Evolutionary conservation across 2,888 invertebrate species (phyloP), one percentile per base, ranked within the genome.

Genomic region (Tupiocoris notatus): DNA sequence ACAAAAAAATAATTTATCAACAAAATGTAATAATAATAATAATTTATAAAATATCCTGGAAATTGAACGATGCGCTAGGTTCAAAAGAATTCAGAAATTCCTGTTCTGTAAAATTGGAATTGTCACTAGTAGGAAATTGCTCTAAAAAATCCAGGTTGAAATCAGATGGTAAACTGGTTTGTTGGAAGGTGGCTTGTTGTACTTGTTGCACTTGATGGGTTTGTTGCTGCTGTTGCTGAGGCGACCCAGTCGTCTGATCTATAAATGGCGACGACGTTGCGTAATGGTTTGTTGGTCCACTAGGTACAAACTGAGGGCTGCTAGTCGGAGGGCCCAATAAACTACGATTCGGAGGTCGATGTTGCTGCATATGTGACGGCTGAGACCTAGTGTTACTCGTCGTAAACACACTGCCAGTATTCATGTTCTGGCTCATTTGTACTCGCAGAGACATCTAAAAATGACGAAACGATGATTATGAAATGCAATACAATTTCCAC

Each of bases 11-110:
- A n/a, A n/a, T n/a, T n/a, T n/a, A n/a, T n/a, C n/a, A n/a, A n/a
- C n/a, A n/a, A n/a, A n/a, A n/a, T n/a, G n/a, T n/a, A n/a, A n/a
- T n/a, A n/a, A n/a, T n/a, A n/a, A n/a, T n/a, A n/a, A n/a, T n/a
- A n/a, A n/a, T n/a, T 25, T 86, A 88, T 80, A 89, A 85, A 77
- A 89, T 89, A 80, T 89, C 89, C 82, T 88, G 88, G 76, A 92
- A 86, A 85, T 89, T 90, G 81, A 91, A 90, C 77, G 87, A 86
- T 79, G 88, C 88, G 82, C 90, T 89, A 82, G 90, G 90, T 83
- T 94, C 95, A 82, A 95, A 89, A 74, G 93, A 93, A 85, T 90
- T 93, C 81, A 94, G 87, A 79, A 94, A 86, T 83, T 94, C 94
- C 83, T 93, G 92, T 77, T 93, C 92, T 1, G 79, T 66, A 18